Base-by-base conservation (phyloP, 2,888 invertebrate genomes). In the Hoplodrina ambigua region DNA sequence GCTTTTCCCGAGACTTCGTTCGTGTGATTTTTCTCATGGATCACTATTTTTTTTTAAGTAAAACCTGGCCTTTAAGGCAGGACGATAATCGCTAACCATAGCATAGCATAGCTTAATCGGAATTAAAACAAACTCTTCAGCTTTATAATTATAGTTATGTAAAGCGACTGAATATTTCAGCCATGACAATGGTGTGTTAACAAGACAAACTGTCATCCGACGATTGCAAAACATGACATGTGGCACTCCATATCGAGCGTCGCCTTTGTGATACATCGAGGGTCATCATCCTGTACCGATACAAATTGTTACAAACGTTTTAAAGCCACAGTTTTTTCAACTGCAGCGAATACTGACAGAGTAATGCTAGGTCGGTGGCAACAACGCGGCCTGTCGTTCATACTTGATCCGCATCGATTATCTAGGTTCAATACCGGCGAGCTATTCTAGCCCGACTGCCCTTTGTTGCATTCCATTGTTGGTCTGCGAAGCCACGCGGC, bases 381-480 rank as follows among this genome's bases (percentile, higher is more conserved):
- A 76, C 80, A 75, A 80, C 68, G 69, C 70, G 64, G 78, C 64
- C 78, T 80, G 86, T 82, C 85, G 77, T 78, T 86, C 84, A 87
- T 82, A 83, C 80, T 83, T 80, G 85, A 87, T 86, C 83, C 83
- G 81, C 73, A 86, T 86, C 86, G 89, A 88, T 89, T 86, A 87
- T 78, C 79, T 85, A 79, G 82, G 84, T 82, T 78, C 80, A 80
- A 85, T 81, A 79, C 67, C 69, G 66, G 63, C 52, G 75, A 74
- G 75, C 83, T 73, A 74, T 77, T 71, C 70, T 71, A 69, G 67
- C 65, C 30, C 70, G 63, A 72, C 72, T 70, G 59, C 63, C 73
- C 79, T 80, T 85, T 85, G 80, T 84, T 76, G 77, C 84, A 78
- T 84, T 80, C 75, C 78, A 82, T 83, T 82, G 83, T 83, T 75